A percentile compares a stretch with the other conserved stretches of the same genome.
Evolutionary conservation across 1,140 invertebrate species (phyloP).

Genomic region (Drosophila albomicans): DNA sequence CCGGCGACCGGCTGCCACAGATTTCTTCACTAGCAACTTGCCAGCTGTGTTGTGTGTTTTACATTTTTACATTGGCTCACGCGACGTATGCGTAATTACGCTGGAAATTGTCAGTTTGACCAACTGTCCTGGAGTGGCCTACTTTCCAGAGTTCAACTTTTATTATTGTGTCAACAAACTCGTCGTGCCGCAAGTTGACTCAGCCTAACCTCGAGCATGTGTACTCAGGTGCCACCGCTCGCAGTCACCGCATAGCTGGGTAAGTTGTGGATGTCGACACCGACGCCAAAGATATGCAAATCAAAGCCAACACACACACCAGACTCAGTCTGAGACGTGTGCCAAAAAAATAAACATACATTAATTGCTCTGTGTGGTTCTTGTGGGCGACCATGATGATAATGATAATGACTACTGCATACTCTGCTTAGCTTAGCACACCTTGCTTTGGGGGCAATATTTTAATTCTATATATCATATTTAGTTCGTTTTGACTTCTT

Average conservation of each 20-base stretch:
- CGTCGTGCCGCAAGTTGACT: slow-evolving; percentile 4
- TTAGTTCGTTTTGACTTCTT: background rate
- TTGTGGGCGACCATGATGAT: slow-evolving; percentile 12
- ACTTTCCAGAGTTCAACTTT: slow-evolving; percentile 60
- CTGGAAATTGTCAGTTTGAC: slow-evolving; percentile 39
- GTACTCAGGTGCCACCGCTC: slow-evolving; percentile 5
- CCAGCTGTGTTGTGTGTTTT: background rate
- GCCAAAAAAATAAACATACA: slow-evolving; percentile 74
- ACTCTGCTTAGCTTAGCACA: slow-evolving; percentile 8
- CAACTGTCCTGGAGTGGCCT: slow-evolving; percentile 53
- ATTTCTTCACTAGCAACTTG: slow-evolving; percentile 7
- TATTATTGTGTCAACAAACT: slow-evolving; percentile 74
- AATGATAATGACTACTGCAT: slow-evolving; percentile 20
- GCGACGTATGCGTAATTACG: slow-evolving; percentile 73
- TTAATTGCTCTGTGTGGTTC: slow-evolving; percentile 40
- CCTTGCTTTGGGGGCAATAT: background rate
- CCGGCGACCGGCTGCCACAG: slow-evolving; percentile 11
- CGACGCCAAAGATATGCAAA: slow-evolving; percentile 44
- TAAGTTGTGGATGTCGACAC: slow-evolving; percentile 20
- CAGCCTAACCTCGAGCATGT: slow-evolving; percentile 16
- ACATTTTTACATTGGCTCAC: slow-evolving; percentile 27
- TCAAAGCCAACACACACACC: slow-evolving; percentile 31
- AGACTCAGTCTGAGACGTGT: slow-evolving; percentile 50
- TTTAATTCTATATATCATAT: background rate
- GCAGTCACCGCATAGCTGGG: slow-evolving; percentile 25